Conservation (phyloP, 2,797 vertebrate genomes). For the Spheniscus humboldti region DNA sequence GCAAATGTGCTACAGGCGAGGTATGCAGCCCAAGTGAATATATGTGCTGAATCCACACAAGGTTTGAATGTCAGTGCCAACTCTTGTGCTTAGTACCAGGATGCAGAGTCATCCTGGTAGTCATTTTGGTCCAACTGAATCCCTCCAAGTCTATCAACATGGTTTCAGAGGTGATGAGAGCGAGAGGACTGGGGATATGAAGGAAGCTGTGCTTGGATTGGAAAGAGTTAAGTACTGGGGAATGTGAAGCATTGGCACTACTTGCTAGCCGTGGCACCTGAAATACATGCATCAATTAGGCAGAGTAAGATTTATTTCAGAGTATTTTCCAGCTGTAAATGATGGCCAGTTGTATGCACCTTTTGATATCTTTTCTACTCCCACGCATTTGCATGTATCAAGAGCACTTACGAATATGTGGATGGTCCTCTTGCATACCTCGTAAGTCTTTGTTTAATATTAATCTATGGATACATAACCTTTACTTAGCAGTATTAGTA, state of each 20-base stretch:
- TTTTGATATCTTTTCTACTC: neutral
- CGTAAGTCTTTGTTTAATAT: neutral
- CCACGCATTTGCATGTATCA: rapidly evolving
- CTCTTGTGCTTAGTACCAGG: neutral
- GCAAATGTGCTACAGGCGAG: neutral
- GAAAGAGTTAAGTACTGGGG: neutral
- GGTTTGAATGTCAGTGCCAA: neutral
- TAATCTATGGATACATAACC: neutral
- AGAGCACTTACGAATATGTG: neutral
- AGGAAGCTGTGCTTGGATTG: neutral
- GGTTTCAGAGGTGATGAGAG: neutral
- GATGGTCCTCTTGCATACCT: neutral
- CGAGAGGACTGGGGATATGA: rapidly evolving
- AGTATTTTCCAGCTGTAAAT: neutral
- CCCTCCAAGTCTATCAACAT: neutral
- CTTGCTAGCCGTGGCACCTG: neutral
- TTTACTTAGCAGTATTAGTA: neutral
- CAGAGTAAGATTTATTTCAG: neutral
- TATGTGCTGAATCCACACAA: neutral
- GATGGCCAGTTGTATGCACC: neutral
- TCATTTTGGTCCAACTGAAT: neutral
- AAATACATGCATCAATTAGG: neutral
- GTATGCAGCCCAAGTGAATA: neutral
- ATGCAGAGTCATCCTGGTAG: neutral
- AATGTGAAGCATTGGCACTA: neutral